Evolutionary conservation across 2,888 invertebrate genomes (phyloP), one percentile per base, ranked within the genome.

Genomic region (Gryllus longicercus): DNA sequence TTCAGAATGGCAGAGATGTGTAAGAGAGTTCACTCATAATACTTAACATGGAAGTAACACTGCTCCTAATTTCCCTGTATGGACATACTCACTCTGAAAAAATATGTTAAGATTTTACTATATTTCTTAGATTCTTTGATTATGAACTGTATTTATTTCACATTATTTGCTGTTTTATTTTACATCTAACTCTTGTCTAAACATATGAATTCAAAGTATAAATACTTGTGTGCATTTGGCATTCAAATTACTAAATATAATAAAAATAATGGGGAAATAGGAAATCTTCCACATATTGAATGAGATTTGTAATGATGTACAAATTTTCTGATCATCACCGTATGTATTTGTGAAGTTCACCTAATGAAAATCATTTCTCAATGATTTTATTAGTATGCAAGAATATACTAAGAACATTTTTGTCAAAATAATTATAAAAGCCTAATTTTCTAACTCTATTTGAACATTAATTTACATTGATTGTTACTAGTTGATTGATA

Each of bases 11-110:
- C 63, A 63, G 63, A 63, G 63, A 63, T 63, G 63, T 63, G 63
- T 63, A 63, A 63, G 63, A 63, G 63, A 63, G 63, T 63, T 63
- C 63, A 63, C 63, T 63, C 63, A 63, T 14, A 63, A n/a, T n/a
- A 63, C 14, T 63, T 18, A 63, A 63, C n/a, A 63, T 63, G n/a
- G 14, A 63, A 63, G 63, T 63, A 63, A 63, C 14, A n/a, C 63
- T 63, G 63, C n/a, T 63, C 16, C 63, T 63, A 63, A 12, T 18
- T 63, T 63, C n/a, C n/a, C n/a, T 63, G 16, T 63, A 63, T 63
- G 14, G n/a, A 63, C 63, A 18, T 63, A 14, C n/a, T 63, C n/a
- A n/a, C 63, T 63, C 63, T 63, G 63, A 63, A 63, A 63, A 63
- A 63, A 63, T 63, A 63, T 63, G 63, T 18, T 63, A 63, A 18